Percentiles rank a stretch among this genome's conserved stretches.
Evolutionary conservation across 2,797 vertebrate species (phyloP).

Genomic region (Salarias fasciatus): DNA sequence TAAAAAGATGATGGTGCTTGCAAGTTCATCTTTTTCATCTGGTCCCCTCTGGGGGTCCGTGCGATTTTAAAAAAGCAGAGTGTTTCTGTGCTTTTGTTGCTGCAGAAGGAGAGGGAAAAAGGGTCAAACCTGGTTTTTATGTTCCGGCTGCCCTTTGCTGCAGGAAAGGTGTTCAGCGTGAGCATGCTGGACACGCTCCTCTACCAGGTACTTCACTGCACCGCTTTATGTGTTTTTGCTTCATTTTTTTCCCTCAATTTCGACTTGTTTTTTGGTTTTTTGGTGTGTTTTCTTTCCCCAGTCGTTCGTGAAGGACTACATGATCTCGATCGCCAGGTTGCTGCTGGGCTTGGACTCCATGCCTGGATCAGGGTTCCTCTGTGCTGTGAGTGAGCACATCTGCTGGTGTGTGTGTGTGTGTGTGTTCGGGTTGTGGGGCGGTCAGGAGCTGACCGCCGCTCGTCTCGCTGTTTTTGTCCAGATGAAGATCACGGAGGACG

Average conservation of each 20-base stretch:
- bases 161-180: constrained; percentile 89
- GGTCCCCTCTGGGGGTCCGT: not conserved
- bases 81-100: constrained; percentile 2
- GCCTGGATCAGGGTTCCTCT: constrained; percentile 89
- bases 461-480: constrained; percentile 48
- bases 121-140: constrained; percentile 89
- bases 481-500: constrained; percentile 89
- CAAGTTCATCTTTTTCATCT: not conserved
- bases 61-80: constrained; percentile 5
- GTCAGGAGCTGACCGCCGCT: constrained; percentile 14
- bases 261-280: constrained; percentile 15
- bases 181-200: constrained; percentile 90
- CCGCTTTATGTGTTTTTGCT: no score
- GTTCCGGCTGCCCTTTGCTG: constrained; percentile 89
- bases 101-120: constrained; percentile 87
- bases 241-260: not conserved
- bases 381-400: constrained; percentile 87
- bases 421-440: not conserved
- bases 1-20: not conserved
- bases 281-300: constrained; percentile 53
- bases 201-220: constrained; percentile 81
- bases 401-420: no score
- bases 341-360: constrained; percentile 88
- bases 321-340: constrained; percentile 89
- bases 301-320: constrained; percentile 92